Evolutionary conservation across 2,797 vertebrate genomes (phyloP).

Genomic region (Gymnothorax javanicus): DNA sequence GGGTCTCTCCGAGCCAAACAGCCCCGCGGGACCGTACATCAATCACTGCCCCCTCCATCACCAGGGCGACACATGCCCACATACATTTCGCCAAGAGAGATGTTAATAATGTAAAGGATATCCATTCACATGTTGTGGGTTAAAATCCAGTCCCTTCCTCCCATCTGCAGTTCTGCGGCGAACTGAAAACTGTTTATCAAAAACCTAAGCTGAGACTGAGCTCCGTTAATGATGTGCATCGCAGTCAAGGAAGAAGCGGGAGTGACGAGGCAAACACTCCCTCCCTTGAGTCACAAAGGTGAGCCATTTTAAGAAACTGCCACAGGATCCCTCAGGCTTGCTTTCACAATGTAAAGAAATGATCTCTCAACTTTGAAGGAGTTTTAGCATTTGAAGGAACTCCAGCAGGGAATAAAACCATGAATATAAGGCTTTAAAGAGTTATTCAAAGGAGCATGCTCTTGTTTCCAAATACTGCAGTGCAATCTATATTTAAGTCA

Average conservation of each 20-base stretch:
- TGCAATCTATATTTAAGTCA: neutral
- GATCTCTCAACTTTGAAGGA: neutral
- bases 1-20: constrained; percentile 49
- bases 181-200: neutral
- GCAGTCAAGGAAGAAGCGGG: neutral
- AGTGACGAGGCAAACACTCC: neutral
- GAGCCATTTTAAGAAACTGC: neutral
- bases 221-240: neutral
- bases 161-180: neutral
- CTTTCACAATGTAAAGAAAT: constrained; percentile 2
- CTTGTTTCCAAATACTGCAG: neutral
- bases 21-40: constrained; percentile 41
- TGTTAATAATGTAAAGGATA: constrained; percentile 35
- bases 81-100: constrained; percentile 13
- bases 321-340: neutral
- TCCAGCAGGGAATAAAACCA: neutral
- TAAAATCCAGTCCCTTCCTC: constrained; percentile 8
- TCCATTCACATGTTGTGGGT: neutral
- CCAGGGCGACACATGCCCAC: constrained; percentile 21
- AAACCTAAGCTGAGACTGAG: neutral
- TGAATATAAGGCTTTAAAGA: neutral
- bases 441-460: neutral
- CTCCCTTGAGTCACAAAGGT: neutral
- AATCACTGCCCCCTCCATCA: constrained; percentile 39
- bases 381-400: neutral